Evolutionary conservation across 2,888 invertebrate genomes (phyloP), one percentile per base, ranked within the genome.

Genomic region (Ypsolopha sequella): DNA sequence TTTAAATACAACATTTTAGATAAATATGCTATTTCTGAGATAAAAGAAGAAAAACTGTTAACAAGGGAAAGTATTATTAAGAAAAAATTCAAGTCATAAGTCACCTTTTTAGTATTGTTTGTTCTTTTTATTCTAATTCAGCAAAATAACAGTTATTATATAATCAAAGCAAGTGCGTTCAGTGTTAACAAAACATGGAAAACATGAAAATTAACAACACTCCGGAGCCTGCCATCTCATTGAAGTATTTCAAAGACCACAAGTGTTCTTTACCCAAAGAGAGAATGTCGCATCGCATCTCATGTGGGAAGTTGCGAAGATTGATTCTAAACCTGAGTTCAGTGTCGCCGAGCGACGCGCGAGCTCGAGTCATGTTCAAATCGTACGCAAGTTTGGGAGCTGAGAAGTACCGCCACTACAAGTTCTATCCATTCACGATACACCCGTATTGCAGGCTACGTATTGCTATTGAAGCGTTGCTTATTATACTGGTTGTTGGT

Each of bases 401-500:
- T 0, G 75, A 75, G 46, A 70, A 65, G 53, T 65, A 64, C 53
- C 67, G 69, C 0, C 78, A 79, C 39, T 69, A 60, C 55, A 58
- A 56, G 13, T 39, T 61, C 6, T 63, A 65, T 52, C 67, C 69
- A 0, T 52, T 57, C 4, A 57, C 70, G 2, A 65, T 77, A 33
- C 78, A 79, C 52, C 77, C 78, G 0, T 77, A 60, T 51, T 76
- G 78, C 57, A 67, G 56, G 44, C 54, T 76, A 6, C 58, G 76
- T n/a, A 47, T 70, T 2, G 66, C 57, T 53, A 41, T 68, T 6
- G 77, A 78, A 53, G 47, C 57, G 0, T 11, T 60, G 0, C 63
- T 70, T 7, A 53, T 63, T 0, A 1, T 64, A 3, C 36, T 56
- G 7, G 60, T 68, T 52, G 7, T 70, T 3, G 0, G 24, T 24